Evolutionary conservation across 2,888 invertebrate species (phyloP).

Genomic region (Atethmia centrago): DNA sequence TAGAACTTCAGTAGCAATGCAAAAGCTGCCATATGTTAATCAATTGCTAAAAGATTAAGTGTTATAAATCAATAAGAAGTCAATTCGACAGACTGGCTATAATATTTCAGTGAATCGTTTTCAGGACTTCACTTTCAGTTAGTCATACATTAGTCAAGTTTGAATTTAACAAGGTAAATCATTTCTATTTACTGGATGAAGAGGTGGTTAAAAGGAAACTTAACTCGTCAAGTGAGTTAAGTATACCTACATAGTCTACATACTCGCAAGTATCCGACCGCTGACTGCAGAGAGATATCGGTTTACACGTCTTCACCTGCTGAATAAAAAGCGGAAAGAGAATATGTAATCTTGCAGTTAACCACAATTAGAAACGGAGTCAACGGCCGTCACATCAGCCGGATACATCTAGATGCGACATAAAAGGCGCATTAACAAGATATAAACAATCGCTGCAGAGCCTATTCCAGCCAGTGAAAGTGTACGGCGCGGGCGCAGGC

Average conservation of each 20-base stretch:
- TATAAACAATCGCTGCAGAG: slow-evolving; percentile 71
- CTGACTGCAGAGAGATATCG: slow-evolving; percentile 40
- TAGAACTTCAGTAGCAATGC: background rate
- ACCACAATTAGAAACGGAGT: slow-evolving; percentile 79
- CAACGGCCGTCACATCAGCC: slow-evolving; percentile 82
- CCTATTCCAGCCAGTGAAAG: slow-evolving; percentile 71
- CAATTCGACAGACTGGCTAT: background rate
- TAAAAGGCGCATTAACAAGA: slow-evolving; percentile 77
- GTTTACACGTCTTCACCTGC: slow-evolving; percentile 63
- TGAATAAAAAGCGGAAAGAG: slow-evolving; percentile 63
- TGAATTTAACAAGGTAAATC: background rate
- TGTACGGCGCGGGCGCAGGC: slow-evolving; percentile 53
- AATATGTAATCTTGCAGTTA: slow-evolving; percentile 60
- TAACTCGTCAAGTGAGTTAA: background rate
- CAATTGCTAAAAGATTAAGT: background rate
- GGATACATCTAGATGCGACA: slow-evolving; percentile 81
- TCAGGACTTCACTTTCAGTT: background rate
- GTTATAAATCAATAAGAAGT: background rate
- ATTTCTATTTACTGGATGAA: background rate
- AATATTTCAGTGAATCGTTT: background rate
- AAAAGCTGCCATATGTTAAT: background rate
- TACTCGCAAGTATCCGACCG: slow-evolving; percentile 10
- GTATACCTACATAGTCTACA: background rate
- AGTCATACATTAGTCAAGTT: background rate
- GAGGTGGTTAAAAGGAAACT: background rate